Conservation (phyloP, 2,888 invertebrate genomes). For the Acanthacorydalis orientalis region DNA sequence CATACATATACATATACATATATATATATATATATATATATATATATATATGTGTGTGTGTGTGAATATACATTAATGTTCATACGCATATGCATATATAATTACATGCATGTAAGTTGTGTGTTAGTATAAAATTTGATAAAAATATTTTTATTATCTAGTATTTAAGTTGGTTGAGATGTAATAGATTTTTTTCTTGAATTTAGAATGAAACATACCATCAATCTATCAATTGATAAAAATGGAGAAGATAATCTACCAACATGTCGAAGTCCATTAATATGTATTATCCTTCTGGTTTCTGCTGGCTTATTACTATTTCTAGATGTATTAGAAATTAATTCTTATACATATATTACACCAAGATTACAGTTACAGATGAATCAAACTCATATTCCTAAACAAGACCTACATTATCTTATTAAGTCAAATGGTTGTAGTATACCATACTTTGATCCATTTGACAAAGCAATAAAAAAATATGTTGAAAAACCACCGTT, state of each 20-base stretch:
- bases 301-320: conserved; percentile 1
- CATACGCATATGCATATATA: too few relatives aligned
- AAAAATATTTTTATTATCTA: too few relatives aligned
- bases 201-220: conserved; percentile 2
- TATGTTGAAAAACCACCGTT: conserved; percentile 32
- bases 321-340: conserved; percentile 3
- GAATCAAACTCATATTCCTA: background rate
- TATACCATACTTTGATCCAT: conserved; percentile 45
- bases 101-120: too few relatives aligned
- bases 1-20: too few relatives aligned
- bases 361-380: background rate
- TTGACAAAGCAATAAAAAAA: conserved; percentile 34
- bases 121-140: too few relatives aligned
- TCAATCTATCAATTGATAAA: background rate
- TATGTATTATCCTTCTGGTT: conserved; percentile 1
- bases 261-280: background rate
- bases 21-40: too few relatives aligned
- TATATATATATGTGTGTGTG: too few relatives aligned
- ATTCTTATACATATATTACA: background rate
- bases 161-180: too few relatives aligned
- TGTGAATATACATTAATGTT: too few relatives aligned
- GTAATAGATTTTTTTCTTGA: background rate
- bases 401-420: conserved; percentile 5
- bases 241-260: background rate
- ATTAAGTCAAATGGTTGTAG: conserved; percentile 47